A percentile compares a stretch with the other conserved stretches of the same genome.
Evolutionary conservation across 2,113 vertebrate species (phyloP).

Genomic region (Thinocorus orbignyianus): DNA sequence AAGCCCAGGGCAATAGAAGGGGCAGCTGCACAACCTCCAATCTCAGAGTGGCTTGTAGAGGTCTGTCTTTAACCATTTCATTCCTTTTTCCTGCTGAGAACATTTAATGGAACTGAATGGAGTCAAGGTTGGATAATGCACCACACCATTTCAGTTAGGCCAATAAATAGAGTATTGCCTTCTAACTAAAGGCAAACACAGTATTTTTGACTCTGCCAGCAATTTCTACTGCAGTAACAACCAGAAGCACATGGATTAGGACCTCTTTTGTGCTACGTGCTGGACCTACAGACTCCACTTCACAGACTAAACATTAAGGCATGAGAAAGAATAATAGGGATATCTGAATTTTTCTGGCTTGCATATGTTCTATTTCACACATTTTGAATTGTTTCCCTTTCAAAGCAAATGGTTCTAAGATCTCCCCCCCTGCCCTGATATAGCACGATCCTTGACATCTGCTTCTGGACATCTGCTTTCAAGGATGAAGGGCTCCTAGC

Average conservation of each 20-base stretch:
- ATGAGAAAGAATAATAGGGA: neutral
- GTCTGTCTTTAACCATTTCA: neutral
- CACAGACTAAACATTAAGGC: neutral
- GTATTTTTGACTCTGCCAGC: neutral
- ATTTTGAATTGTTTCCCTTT: neutral
- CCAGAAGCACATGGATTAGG: neutral
- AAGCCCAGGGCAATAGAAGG: neutral
- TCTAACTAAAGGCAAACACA: neutral
- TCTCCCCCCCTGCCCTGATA: neutral
- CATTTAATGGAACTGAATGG: neutral
- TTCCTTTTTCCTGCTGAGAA: neutral
- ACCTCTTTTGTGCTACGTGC: neutral
- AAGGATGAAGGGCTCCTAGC: neutral
- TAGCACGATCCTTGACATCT: neutral
- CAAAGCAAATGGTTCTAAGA: neutral
- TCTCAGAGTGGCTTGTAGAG: fast-evolving
- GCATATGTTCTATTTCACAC: neutral
- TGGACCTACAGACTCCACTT: neutral
- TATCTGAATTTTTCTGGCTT: neutral
- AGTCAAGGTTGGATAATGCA: neutral
- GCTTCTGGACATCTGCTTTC: neutral
- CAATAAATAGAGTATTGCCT: neutral
- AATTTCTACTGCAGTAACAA: neutral
- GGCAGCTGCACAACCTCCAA: neutral
- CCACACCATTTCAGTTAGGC: neutral